Evolutionary conservation across 2,113 vertebrate genomes (phyloP).

Genomic region (Dipodomys merriami): DNA sequence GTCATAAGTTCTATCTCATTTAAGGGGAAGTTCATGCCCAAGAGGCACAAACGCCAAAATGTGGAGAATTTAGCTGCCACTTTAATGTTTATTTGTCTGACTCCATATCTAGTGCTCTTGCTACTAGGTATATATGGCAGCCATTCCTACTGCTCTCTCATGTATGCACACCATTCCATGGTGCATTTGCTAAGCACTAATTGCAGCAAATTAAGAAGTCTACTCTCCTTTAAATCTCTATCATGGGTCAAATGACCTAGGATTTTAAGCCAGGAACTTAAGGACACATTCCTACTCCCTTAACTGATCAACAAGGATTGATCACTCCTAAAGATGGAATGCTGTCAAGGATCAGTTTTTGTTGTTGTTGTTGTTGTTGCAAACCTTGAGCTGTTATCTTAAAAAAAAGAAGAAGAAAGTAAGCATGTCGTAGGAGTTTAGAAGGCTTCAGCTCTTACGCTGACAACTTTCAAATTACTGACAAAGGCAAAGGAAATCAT

Average conservation of each 20-base stretch:
- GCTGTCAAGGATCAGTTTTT: background rate
- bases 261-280: background rate
- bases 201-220: background rate
- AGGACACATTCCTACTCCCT: background rate
- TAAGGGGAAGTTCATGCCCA: background rate
- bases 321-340: constrained; percentile 31
- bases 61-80: background rate
- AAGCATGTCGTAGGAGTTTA: constrained; percentile 51
- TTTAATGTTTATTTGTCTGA: constrained; percentile 5
- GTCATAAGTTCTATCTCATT: background rate
- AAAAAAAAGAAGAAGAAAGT: background rate
- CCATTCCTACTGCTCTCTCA: background rate
- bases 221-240: background rate
- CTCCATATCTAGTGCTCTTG: background rate
- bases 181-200: background rate
- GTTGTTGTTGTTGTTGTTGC: constrained; percentile 3
- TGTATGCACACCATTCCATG: constrained; percentile 7
- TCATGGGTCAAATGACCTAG: background rate
- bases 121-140: background rate
- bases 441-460: constrained; percentile 19
- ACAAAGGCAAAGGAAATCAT: constrained; percentile 50
- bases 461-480: constrained; percentile 48
- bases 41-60: background rate
- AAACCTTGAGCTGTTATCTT: constrained; percentile 46
- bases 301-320: constrained; percentile 10